Base-by-base conservation (phyloP, 1,140 invertebrate species). In the Drosophila nikananu region DNA sequence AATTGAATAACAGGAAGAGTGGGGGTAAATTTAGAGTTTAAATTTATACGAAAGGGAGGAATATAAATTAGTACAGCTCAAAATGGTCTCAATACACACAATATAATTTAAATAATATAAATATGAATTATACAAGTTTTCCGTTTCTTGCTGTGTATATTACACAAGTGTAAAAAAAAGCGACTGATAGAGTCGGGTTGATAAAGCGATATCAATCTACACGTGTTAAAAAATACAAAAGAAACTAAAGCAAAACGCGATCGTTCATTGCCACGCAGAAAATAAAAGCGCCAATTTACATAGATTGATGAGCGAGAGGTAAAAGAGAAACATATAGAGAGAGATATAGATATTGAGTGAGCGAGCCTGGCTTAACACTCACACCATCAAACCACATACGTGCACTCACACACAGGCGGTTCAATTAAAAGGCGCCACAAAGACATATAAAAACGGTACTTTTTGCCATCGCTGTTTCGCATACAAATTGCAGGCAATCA, bases 401-500 rank as follows among this genome's bases (percentile, higher is more conserved):
- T 35, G 30, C 52, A 35, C 19, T 35, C 15, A 37, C 23, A 35
- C 35, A 15, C 10, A 46, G 25, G 58, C 35, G 25, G 23, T 77
- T 84, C 75, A 89, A 89, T 89, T 84, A 78, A 77, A 87, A 75
- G 60, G 70, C 73, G 84, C 80, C 52, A 80, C 80, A 65, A 75
- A 77, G 67, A 68, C 62, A 74, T 42, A 68, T 55, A 59, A 52
- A 75, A 87, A 81, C 86, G 81, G 78, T 89, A 79, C 41, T 72
- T 81, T 83, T 54, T 64, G 71, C 32, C 49, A 71, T 60, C 58
- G 73, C 64, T 48, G 71, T 41, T 59, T 65, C 74, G 84, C 81
- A 89, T 89, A 66, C 62, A 90, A 84, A 89, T 89, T 79, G 84
- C 84, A 75, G 68, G 81, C 84, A 89, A 89, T 89, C 81, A 89